Percentiles rank a stretch among this genome's conserved stretches.
Evolutionary conservation across 2,797 vertebrate species (phyloP).

Genomic region (Paguma larvata): DNA sequence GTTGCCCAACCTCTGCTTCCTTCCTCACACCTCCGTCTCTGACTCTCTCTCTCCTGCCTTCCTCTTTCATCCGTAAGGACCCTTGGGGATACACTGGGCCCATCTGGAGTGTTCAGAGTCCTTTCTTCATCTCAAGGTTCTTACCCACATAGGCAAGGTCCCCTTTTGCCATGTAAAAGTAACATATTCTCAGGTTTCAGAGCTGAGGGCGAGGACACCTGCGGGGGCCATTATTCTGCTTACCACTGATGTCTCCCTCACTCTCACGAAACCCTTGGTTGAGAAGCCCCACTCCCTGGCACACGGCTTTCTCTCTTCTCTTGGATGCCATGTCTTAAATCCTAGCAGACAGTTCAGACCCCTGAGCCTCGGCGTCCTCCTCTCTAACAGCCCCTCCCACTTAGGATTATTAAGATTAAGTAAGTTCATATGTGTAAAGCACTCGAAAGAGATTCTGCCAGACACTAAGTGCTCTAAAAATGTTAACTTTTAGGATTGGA

Average conservation of each 20-base stretch:
- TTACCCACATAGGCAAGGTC: neutral
- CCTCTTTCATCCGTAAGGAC: neutral
- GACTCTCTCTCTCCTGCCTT: neutral
- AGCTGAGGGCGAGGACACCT: neutral
- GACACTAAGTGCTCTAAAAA: neutral
- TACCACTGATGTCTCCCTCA: neutral
- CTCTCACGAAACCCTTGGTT: neutral
- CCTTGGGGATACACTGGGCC: neutral
- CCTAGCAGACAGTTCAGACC: neutral
- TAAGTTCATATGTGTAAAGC: neutral
- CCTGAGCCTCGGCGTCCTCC: neutral
- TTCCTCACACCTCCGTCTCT: neutral
- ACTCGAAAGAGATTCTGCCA: neutral
- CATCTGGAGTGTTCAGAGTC: neutral
- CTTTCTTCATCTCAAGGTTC: neutral
- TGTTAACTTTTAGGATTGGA: neutral
- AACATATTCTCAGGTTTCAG: neutral
- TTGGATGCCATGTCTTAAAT: neutral
- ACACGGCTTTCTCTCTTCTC: neutral
- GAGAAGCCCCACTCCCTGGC: neutral
- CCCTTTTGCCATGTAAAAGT: neutral
- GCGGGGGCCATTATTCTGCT: neutral
- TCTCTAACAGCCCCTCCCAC: neutral
- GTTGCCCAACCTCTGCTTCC: neutral
- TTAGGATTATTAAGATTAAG: neutral